phyloP scores from a whole-genome alignment of 2,888 invertebrate species.

The Trissolcus brochymenae region DNA sequence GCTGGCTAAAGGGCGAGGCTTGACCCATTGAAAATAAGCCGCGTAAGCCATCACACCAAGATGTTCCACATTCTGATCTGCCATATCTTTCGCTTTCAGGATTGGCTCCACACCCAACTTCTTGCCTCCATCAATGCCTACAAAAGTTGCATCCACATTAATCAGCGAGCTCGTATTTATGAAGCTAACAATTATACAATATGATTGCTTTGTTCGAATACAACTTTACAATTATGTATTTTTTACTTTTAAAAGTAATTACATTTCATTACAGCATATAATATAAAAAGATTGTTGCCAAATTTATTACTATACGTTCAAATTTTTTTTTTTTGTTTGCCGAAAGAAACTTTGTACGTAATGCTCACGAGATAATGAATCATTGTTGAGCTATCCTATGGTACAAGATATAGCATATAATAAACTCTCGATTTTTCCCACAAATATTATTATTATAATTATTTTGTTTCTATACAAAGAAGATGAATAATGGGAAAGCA shows the following conservation, averaged over 20 bases:
- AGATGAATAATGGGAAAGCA: constrained; percentile 35
- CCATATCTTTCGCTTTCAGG: constrained; percentile 94
- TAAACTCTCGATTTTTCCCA: constrained; percentile 47
- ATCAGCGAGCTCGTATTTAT: no score
- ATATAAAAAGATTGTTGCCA: no score
- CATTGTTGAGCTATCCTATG: constrained; percentile 33
- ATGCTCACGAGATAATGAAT: constrained; percentile 30
- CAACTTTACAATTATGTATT: no score
- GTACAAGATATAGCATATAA: constrained; percentile 30
- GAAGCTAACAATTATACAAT: no score
- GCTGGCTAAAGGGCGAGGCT: constrained; percentile 88
- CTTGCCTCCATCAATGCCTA: constrained; percentile 80
- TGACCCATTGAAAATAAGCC: constrained; percentile 92
- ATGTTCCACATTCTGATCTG: constrained; percentile 95
- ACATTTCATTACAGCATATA: no score
- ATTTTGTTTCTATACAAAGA: constrained; percentile 4
- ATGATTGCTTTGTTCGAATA: no score
- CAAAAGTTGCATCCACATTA: constrained; percentile 1
- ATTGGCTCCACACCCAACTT: constrained; percentile 91
- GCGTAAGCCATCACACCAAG: constrained; percentile 98
- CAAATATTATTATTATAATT: constrained; percentile 32
- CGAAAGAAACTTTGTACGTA: constrained; percentile 30
- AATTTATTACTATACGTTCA: no score
- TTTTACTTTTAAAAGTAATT: no score
- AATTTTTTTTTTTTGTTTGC: no score